Conservation (phyloP, 2,888 invertebrate genomes). For the Scaeva pyrastri region DNA sequence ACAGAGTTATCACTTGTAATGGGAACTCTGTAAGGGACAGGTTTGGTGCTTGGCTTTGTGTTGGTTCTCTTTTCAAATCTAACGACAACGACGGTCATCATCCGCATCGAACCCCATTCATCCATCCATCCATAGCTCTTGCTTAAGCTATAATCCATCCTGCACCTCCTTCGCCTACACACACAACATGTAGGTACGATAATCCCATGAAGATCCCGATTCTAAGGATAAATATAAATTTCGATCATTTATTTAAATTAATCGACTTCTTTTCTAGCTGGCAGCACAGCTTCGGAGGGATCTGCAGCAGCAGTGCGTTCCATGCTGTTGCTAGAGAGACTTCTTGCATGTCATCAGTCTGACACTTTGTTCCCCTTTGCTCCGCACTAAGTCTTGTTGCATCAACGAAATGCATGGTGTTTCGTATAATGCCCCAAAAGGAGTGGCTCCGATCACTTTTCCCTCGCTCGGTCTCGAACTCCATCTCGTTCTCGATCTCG, state of each 20-base stretch:
- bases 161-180: constrained; percentile 43
- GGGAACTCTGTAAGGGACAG: constrained; percentile 21
- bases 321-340: constrained; percentile 44
- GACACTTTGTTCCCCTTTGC: constrained; percentile 57
- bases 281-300: constrained; percentile 28
- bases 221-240: constrained; percentile 72
- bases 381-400: constrained; percentile 28
- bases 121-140: constrained; percentile 33
- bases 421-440: constrained; percentile 59
- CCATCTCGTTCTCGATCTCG: neutral
- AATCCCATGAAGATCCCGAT: constrained; percentile 70
- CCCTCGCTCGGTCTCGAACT: neutral
- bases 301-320: constrained; percentile 27
- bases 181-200: constrained; percentile 35
- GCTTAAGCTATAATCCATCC: constrained; percentile 28
- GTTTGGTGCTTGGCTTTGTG: constrained; percentile 18
- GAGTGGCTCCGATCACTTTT: constrained; percentile 66
- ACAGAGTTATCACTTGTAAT: constrained; percentile 15
- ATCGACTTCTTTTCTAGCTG: constrained; percentile 60
- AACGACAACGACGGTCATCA: constrained; percentile 33
- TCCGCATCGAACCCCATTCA: constrained; percentile 50
- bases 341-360: constrained; percentile 71
- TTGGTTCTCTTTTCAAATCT: neutral
- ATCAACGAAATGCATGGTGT: constrained; percentile 16
- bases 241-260: constrained; percentile 74